Evolutionary conservation across 1,140 invertebrate genomes (phyloP).

Genomic region (Drosophila tsacasi): DNA sequence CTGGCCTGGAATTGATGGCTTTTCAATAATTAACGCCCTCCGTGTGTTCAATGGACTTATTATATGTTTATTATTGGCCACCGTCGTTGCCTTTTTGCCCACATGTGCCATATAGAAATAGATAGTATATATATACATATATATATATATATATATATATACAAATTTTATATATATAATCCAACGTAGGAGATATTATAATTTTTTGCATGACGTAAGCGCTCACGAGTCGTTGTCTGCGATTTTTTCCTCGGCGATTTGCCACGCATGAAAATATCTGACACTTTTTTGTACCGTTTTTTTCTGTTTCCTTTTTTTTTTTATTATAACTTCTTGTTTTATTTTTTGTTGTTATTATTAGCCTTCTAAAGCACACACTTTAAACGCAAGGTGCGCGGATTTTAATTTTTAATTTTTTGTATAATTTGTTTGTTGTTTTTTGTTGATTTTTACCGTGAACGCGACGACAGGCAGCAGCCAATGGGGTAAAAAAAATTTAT

Average conservation of each 20-base stretch:
- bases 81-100: conserved; percentile 28
- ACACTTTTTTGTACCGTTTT: conserved; percentile 9
- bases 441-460: conserved; percentile 34
- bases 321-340: conserved; percentile 1
- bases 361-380: conserved; percentile 16
- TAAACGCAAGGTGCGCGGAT: conserved; percentile 1
- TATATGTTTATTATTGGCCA: conserved; percentile 65
- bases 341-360: conserved; percentile 10
- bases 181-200: conserved; percentile 56
- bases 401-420: background rate
- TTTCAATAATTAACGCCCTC: conserved; percentile 41
- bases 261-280: conserved; percentile 45
- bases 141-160: conserved; percentile 45
- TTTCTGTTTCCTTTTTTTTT: background rate
- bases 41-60: conserved; percentile 17
- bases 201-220: conserved; percentile 71
- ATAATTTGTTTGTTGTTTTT: background rate
- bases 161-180: conserved; percentile 37
- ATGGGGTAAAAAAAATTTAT: conserved; percentile 18
- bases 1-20: conserved; percentile 30
- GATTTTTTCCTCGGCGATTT: conserved; percentile 33
- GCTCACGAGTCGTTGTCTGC: conserved; percentile 67
- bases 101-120: conserved; percentile 80
- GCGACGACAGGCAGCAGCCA: conserved; percentile 13
- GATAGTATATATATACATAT: conserved; percentile 55